Conservation (phyloP, 92 coral and sea anemone genomes). For the Paragorgia papillata region DNA sequence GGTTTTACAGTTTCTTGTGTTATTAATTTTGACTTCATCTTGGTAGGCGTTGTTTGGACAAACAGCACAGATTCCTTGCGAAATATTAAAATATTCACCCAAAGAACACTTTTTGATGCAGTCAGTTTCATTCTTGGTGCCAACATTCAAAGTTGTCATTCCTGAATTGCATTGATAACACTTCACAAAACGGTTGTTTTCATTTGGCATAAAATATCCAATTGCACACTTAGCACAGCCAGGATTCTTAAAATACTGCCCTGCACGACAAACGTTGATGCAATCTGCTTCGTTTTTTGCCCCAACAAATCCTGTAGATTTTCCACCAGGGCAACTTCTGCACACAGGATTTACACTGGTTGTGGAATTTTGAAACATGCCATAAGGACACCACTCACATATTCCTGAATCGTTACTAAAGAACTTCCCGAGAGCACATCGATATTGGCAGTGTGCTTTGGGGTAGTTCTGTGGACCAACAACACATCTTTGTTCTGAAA, state of each 20-base stretch:
- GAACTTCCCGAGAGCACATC: conserved; percentile 14
- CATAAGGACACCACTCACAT: conserved; percentile 53
- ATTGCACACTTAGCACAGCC: background rate
- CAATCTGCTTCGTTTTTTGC: conserved; percentile 42
- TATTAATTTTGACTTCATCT: conserved; percentile 3
- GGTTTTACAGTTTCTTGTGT: conserved; percentile 20
- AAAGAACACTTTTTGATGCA: conserved; percentile 13
- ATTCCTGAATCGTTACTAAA: conserved; percentile 2
- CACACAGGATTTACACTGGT: conserved; percentile 12
- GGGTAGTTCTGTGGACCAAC: background rate
- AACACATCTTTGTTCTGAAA: background rate
- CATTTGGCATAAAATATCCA: conserved; percentile 39
- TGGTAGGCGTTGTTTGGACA: conserved; percentile 35
- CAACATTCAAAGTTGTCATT: conserved; percentile 1
- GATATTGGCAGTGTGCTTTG: conserved; percentile 25
- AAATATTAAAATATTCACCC: conserved; percentile 29
- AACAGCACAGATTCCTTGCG: background rate
- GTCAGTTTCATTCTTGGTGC: background rate
- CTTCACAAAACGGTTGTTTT: conserved; percentile 14
- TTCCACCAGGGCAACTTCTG: conserved; percentile 20
- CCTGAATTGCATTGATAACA: conserved; percentile 3
- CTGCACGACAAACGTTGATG: conserved; percentile 25
- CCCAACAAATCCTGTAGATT: conserved; percentile 33
- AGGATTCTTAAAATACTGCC: conserved; percentile 11
- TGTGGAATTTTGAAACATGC: conserved; percentile 27